Percentiles rank a stretch among this genome's conserved stretches.
These are phyloP conservation scores for Tyrannus savana DNA, from an alignment of 2,113 vertebrate species.

Conservation along the genomic window DNA sequence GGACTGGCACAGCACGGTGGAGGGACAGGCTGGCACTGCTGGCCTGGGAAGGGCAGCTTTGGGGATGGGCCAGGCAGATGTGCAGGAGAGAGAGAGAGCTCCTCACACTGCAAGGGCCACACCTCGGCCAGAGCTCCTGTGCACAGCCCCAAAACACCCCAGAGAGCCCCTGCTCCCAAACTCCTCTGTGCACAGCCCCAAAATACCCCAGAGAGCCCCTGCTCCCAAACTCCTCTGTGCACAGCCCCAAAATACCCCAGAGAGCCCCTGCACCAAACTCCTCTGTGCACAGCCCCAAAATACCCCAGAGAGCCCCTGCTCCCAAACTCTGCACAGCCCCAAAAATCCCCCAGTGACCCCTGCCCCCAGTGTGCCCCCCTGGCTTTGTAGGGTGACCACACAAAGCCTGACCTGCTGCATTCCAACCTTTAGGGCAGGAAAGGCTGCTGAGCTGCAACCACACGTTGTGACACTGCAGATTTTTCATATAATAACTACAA, in stretches of 20 bases:
- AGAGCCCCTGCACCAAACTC: too few species aligned
- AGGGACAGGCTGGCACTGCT: neutral
- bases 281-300: accelerated
- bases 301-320: neutral
- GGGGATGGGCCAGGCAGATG: accelerated
- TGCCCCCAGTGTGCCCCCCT: accelerated
- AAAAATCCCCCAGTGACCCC: neutral
- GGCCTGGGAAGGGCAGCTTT: accelerated
- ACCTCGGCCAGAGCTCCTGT: accelerated
- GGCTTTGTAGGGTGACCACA: neutral
- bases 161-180: too few species aligned
- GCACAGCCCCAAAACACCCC: accelerated
- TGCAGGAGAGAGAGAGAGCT: neutral
- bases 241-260: neutral
- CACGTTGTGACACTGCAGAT: accelerated
- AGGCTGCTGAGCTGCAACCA: accelerated
- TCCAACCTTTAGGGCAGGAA: too few species aligned
- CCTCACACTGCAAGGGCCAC: accelerated
- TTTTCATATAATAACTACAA: neutral
- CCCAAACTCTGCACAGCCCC: too few species aligned
- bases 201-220: too few species aligned
- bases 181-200: accelerated
- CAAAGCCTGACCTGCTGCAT: accelerated
- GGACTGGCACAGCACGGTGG: accelerated
- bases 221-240: too few species aligned